Conservation (phyloP, 2,113 vertebrate genomes). For the Junco hyemalis region DNA sequence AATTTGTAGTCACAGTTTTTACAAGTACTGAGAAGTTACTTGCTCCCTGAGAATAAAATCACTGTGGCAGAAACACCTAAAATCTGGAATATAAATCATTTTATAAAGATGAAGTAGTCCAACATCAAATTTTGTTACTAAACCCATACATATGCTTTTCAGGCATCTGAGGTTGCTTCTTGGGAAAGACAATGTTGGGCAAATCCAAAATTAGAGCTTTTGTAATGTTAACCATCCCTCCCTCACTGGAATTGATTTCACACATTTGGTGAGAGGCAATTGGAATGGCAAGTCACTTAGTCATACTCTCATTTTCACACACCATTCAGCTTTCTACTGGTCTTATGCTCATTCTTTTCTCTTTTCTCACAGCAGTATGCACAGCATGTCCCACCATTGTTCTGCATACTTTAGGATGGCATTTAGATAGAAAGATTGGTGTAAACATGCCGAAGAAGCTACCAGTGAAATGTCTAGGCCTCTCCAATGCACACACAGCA, state of each 20-base stretch:
- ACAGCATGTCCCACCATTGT: constrained; percentile 55
- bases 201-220: constrained; percentile 73
- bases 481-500: neutral
- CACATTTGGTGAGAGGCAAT: constrained; percentile 65
- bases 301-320: constrained; percentile 72
- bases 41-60: constrained; percentile 66
- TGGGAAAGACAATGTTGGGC: constrained; percentile 69
- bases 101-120: constrained; percentile 38
- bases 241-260: constrained; percentile 72
- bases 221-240: constrained; percentile 67
- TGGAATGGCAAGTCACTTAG: constrained; percentile 72
- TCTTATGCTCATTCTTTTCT: constrained; percentile 60
- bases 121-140: constrained; percentile 53
- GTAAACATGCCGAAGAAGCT: constrained; percentile 59
- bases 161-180: constrained; percentile 50
- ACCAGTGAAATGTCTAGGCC: constrained; percentile 29
- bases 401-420: constrained; percentile 57
- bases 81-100: constrained; percentile 65
- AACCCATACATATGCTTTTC: constrained; percentile 66
- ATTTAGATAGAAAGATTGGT: constrained; percentile 29
- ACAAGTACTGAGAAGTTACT: constrained; percentile 62
- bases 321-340: constrained; percentile 64
- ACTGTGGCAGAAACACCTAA: constrained; percentile 47
- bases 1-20: constrained; percentile 67
- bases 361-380: neutral